Evolutionary conservation across 2,888 invertebrate genomes (phyloP).

Genomic region (Fragum whitleyi): DNA sequence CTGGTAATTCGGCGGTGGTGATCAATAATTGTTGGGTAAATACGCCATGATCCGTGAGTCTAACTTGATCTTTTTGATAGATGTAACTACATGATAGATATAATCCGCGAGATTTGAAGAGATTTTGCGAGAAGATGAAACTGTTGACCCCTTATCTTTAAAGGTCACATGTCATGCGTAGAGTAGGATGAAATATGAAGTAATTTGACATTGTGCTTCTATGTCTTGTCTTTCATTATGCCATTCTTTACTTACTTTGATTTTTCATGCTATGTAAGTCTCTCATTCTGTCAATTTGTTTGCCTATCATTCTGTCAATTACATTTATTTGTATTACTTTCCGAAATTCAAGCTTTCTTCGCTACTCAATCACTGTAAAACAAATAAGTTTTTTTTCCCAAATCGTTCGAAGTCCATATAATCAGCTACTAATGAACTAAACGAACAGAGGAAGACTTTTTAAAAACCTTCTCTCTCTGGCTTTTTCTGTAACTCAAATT

Average conservation of each 20-base stretch:
- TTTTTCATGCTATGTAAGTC: neutral
- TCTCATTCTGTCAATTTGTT: too few relatives aligned
- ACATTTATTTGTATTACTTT: too few relatives aligned
- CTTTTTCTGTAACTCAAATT: too few relatives aligned
- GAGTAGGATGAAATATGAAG: conserved; percentile 2
- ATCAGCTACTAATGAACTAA: too few relatives aligned
- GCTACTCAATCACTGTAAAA: too few relatives aligned
- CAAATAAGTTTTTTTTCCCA: too few relatives aligned
- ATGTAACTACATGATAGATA: conserved; percentile 17
- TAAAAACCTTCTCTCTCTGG: too few relatives aligned
- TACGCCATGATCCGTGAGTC: conserved; percentile 19
- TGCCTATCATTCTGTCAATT: too few relatives aligned
- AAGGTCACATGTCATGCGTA: conserved; percentile 26
- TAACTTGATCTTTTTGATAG: neutral
- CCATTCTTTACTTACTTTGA: neutral
- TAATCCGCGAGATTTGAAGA: conserved; percentile 26
- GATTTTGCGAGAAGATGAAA: conserved; percentile 28
- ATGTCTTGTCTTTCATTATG: neutral
- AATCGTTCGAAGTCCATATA: too few relatives aligned
- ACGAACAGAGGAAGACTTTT: too few relatives aligned
- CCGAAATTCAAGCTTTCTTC: too few relatives aligned
- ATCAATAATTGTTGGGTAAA: conserved; percentile 26
- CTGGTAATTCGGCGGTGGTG: neutral
- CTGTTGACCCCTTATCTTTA: conserved; percentile 20
- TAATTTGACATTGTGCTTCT: neutral